Conservation (phyloP, 2,888 invertebrate genomes). For the Lochmaea crataegi region DNA sequence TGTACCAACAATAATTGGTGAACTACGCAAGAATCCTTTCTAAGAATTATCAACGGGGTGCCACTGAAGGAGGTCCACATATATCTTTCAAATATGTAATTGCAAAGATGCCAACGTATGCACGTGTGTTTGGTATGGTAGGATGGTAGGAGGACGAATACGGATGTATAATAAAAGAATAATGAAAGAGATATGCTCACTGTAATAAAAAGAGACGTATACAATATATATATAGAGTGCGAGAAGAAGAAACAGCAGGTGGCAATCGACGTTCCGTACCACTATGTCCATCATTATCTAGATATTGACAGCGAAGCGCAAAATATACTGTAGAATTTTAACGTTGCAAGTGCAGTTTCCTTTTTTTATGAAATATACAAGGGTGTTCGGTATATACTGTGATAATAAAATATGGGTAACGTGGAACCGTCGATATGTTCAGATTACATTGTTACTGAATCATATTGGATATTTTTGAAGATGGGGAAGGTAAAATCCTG, state of each 20-base stretch:
- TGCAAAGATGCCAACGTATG: constrained; percentile 7
- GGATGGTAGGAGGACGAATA: not conserved
- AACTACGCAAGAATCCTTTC: not conserved
- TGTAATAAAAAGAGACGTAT: constrained; percentile 2
- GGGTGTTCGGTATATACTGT: not conserved
- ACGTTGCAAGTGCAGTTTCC: not conserved
- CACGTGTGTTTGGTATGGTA: constrained; percentile 8
- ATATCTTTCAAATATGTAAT: constrained; percentile 6
- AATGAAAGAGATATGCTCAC: constrained; percentile 2
- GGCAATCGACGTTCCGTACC: constrained; percentile 48
- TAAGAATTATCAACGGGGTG: not conserved
- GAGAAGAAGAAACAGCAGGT: constrained; percentile 48
- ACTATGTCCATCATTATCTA: constrained; percentile 51
- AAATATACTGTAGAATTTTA: constrained; percentile 24
- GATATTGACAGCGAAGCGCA: constrained; percentile 49
- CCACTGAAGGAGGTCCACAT: constrained; percentile 4
- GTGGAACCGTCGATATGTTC: too few species aligned
- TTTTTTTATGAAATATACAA: not conserved
- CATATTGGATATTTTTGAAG: too few species aligned
- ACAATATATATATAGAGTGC: not conserved
- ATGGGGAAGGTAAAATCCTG: too few species aligned
- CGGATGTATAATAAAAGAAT: not conserved
- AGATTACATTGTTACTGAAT: too few species aligned
- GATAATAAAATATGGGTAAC: too few species aligned
- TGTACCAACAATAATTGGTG: not conserved